These are phyloP conservation scores for Hippocampus kuda DNA, from an alignment of 2,797 vertebrate species.

Conservation along the genomic window DNA sequence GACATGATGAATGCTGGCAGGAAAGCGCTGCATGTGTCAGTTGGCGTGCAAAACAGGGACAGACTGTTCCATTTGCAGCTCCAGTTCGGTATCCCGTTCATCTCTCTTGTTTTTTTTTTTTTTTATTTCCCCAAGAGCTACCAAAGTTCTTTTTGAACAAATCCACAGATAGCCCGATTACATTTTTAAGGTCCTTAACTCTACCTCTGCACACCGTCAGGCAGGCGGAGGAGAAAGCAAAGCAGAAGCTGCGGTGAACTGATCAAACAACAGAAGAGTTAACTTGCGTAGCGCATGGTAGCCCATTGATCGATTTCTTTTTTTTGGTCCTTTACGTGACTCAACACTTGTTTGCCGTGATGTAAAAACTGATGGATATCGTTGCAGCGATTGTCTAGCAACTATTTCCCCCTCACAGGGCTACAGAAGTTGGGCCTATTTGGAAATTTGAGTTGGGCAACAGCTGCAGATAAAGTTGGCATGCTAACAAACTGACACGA, in stretches of 20 bases:
- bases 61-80: constrained; percentile 52
- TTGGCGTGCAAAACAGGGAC: constrained; percentile 44
- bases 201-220: background rate
- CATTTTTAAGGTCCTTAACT: constrained; percentile 20
- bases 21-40: constrained; percentile 45
- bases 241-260: background rate
- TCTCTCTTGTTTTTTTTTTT: constrained; percentile 25
- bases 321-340: background rate
- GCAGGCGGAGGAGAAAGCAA: background rate
- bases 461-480: no score
- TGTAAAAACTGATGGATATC: background rate
- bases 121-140: constrained; percentile 42
- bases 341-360: background rate
- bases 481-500: no score
- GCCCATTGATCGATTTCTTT: background rate
- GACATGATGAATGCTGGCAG: constrained; percentile 47
- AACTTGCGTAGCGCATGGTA: background rate
- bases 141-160: constrained; percentile 22
- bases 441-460: background rate
- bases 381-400: background rate
- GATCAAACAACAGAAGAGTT: background rate
- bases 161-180: constrained; percentile 27
- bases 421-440: background rate
- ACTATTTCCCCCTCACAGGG: background rate
- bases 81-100: constrained; percentile 22